A percentile compares a stretch with the other conserved stretches of the same genome.
These are phyloP conservation scores for Agrilus mali DNA, from an alignment of 2,888 invertebrate species.

Conservation along the genomic window DNA sequence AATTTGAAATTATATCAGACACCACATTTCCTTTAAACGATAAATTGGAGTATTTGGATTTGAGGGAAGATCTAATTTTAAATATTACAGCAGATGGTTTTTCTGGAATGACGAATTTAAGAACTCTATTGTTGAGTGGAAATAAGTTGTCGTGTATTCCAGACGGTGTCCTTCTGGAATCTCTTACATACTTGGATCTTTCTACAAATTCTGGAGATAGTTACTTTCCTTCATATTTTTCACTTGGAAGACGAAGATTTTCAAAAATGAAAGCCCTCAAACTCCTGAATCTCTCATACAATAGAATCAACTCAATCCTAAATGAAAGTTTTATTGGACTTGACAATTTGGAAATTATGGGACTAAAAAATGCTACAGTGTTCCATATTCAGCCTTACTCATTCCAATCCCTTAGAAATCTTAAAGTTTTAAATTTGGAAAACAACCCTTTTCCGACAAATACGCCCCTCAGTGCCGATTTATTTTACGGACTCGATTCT, in stretches of 20 bases:
- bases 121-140: slow-evolving; percentile 37
- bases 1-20: slow-evolving; percentile 40
- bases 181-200: slow-evolving; percentile 38
- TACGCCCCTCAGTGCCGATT: slow-evolving; percentile 18
- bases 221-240: slow-evolving; percentile 36
- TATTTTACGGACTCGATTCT: slow-evolving; percentile 39
- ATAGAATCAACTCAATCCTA: slow-evolving; percentile 39
- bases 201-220: slow-evolving; percentile 38
- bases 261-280: slow-evolving; percentile 35
- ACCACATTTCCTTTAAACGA: slow-evolving; percentile 43
- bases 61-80: slow-evolving; percentile 39
- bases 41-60: slow-evolving; percentile 41
- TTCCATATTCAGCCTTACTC: slow-evolving; percentile 37
- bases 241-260: slow-evolving; percentile 39
- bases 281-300: slow-evolving; percentile 40
- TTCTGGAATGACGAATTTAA: slow-evolving; percentile 38
- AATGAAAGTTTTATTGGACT: slow-evolving; percentile 40
- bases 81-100: slow-evolving; percentile 39
- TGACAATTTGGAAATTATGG: slow-evolving; percentile 35
- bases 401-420: slow-evolving; percentile 34
- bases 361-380: slow-evolving; percentile 41
- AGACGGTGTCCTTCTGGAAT: slow-evolving; percentile 36
- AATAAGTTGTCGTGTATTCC: slow-evolving; percentile 44
- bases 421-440: slow-evolving; percentile 40
- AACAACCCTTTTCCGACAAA: slow-evolving; percentile 37